Conservation (phyloP, 2,113 vertebrate species). For the Cromileptes altivelis region DNA sequence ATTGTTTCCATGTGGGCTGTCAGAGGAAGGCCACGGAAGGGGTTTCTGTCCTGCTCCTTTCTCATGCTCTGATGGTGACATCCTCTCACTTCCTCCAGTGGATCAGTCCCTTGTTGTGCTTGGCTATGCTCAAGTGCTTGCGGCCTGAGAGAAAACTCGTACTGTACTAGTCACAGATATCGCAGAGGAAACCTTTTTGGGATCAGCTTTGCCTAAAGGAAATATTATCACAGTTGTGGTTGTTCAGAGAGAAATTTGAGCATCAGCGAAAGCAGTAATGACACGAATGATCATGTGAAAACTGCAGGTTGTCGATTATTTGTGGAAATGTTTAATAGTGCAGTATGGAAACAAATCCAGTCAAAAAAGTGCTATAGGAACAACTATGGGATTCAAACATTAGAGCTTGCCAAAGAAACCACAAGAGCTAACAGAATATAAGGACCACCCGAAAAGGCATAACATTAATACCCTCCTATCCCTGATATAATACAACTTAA, state of each 20-base stretch:
- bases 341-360: slow-evolving; percentile 37
- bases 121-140: slow-evolving; percentile 36
- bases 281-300: slow-evolving; percentile 32
- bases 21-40: slow-evolving; percentile 56
- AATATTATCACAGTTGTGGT: slow-evolving; percentile 56
- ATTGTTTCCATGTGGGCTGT: slow-evolving; percentile 60
- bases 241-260: slow-evolving; percentile 52
- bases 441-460: slow-evolving; percentile 44
- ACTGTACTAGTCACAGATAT: slow-evolving; percentile 38
- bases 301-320: slow-evolving; percentile 10
- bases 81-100: slow-evolving; percentile 61
- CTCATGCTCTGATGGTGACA: slow-evolving; percentile 68
- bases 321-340: slow-evolving; percentile 21
- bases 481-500: slow-evolving; percentile 34
- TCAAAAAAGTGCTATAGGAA: neutral
- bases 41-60: slow-evolving; percentile 60
- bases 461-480: slow-evolving; percentile 33
- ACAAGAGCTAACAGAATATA: slow-evolving; percentile 15
- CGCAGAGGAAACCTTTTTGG: slow-evolving; percentile 47
- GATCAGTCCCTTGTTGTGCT: slow-evolving; percentile 66
- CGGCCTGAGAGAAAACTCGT: slow-evolving; percentile 41
- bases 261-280: slow-evolving; percentile 2
- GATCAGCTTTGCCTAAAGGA: slow-evolving; percentile 45
- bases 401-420: slow-evolving; percentile 10
- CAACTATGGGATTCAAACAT: slow-evolving; percentile 22